Evolutionary conservation across 1,140 invertebrate species (phyloP).

Genomic region (Eufriesea mexicana): DNA sequence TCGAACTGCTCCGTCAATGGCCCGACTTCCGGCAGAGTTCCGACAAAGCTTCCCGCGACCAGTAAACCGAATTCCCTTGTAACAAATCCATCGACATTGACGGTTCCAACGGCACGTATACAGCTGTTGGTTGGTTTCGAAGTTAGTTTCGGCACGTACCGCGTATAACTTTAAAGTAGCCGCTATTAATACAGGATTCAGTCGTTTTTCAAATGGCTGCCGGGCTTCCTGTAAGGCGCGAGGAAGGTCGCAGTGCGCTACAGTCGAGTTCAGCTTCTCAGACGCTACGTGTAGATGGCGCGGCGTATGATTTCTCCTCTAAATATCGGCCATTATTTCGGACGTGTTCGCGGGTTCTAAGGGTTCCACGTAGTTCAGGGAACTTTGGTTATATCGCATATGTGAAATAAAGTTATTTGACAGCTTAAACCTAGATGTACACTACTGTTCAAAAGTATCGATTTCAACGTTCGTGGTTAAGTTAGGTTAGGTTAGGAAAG

Average conservation of each 20-base stretch:
- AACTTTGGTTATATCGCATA: too few species aligned
- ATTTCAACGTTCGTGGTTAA: too few species aligned
- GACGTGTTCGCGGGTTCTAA: background rate
- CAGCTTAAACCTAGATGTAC: too few species aligned
- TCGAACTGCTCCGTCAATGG: constrained; percentile 34
- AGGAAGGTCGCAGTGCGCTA: background rate
- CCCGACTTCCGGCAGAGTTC: constrained; percentile 38
- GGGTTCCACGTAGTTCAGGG: too few species aligned
- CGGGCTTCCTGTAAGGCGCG: background rate
- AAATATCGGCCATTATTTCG: background rate
- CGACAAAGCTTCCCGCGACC: constrained; percentile 43
- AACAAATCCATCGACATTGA: constrained; percentile 67
- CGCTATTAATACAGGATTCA: constrained; percentile 67
- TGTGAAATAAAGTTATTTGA: too few species aligned
- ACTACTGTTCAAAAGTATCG: too few species aligned
- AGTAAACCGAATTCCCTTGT: constrained; percentile 63
- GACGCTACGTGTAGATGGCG: background rate
- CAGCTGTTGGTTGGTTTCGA: constrained; percentile 33
- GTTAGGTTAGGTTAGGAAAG: too few species aligned
- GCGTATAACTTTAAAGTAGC: constrained; percentile 70
- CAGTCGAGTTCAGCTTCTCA: background rate
- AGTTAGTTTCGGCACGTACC: constrained; percentile 68
- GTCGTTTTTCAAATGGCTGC: constrained; percentile 67
- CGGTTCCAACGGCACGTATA: constrained; percentile 39
- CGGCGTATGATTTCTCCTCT: background rate